Evolutionary conservation across 2,797 vertebrate species (phyloP).

Genomic region (Sebastiscus albofasciatus): DNA sequence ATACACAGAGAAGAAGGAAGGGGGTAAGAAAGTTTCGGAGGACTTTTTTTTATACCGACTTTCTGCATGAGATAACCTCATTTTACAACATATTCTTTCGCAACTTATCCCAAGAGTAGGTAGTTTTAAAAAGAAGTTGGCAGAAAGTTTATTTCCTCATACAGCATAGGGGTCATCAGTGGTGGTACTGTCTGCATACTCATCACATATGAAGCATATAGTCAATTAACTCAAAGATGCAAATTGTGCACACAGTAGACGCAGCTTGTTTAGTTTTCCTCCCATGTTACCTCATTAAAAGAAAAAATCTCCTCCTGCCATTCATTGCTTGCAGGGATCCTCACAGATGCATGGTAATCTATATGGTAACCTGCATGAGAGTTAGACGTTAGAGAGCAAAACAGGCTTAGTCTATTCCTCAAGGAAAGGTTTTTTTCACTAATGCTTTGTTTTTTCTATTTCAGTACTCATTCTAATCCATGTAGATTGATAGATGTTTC

Average conservation of each 20-base stretch:
- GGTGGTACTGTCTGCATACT: neutral
- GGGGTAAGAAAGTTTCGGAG: neutral
- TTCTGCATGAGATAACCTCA: slow-evolving; percentile 16
- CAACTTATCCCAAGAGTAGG: neutral
- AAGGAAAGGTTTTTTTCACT: neutral
- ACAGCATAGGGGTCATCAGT: neutral
- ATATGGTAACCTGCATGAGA: slow-evolving; percentile 4
- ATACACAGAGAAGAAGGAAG: slow-evolving; percentile 2
- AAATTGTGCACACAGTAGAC: slow-evolving; percentile 8
- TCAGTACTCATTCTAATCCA: neutral
- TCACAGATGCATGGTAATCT: slow-evolving; percentile 12
- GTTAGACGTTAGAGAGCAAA: neutral
- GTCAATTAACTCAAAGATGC: slow-evolving; percentile 10
- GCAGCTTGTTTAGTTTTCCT: slow-evolving; percentile 20
- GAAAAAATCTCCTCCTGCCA: slow-evolving; percentile 11
- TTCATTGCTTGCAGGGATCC: slow-evolving; percentile 29
- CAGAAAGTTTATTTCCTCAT: slow-evolving; percentile 9
- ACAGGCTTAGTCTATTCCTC: neutral
- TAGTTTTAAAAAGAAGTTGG: neutral
- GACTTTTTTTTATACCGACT: slow-evolving; percentile 1
- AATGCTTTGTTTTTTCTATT: slow-evolving; percentile 1
- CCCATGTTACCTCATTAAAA: slow-evolving; percentile 57
- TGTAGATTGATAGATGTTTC: too few relatives aligned
- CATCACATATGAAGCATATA: neutral
- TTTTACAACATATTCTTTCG: slow-evolving; percentile 10